phyloP scores from a whole-genome alignment of 37 sponge, comb jelly and placozoan species.

The Chondrilla cf. caribensis region DNA sequence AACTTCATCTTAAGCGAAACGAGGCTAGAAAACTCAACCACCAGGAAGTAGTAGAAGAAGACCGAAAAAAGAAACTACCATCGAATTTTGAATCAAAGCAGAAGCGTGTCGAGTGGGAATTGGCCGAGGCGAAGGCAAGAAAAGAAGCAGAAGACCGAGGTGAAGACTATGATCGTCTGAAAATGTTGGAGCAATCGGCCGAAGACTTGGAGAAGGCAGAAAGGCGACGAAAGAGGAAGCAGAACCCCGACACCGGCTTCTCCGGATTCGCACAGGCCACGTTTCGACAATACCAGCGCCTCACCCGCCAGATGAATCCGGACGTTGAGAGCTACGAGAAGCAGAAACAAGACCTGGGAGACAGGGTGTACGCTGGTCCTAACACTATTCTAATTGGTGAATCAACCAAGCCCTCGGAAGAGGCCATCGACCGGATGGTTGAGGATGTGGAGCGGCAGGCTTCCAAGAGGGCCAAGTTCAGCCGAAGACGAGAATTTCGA shows the following conservation, averaged over 20 bases:
- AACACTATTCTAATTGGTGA: slow-evolving; percentile 65
- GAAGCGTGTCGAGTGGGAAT: slow-evolving; percentile 90
- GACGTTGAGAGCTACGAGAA: slow-evolving; percentile 75
- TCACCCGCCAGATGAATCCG: slow-evolving; percentile 80
- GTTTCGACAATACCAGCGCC: slow-evolving; percentile 88
- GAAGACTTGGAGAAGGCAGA: slow-evolving; percentile 84
- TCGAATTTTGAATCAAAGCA: slow-evolving; percentile 81
- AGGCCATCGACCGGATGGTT: slow-evolving; percentile 88
- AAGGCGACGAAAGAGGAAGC: slow-evolving; percentile 75
- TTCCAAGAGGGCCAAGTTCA: slow-evolving; percentile 88
- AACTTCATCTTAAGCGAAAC: slow-evolving; percentile 72
- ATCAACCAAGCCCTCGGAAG: slow-evolving; percentile 41
- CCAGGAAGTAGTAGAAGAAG: slow-evolving; percentile 91
- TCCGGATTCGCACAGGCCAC: slow-evolving; percentile 77
- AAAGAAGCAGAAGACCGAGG: slow-evolving; percentile 87
- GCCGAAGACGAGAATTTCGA: slow-evolving; percentile 71
- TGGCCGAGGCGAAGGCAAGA: slow-evolving; percentile 74
- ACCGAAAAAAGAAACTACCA: slow-evolving; percentile 85
- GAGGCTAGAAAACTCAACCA: slow-evolving; percentile 93
- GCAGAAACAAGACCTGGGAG: slow-evolving; percentile 74
- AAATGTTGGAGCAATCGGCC: slow-evolving; percentile 73
- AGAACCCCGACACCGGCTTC: slow-evolving; percentile 96
- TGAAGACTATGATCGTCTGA: slow-evolving; percentile 85
- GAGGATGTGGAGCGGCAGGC: slow-evolving; percentile 90
- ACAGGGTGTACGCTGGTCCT: slow-evolving; percentile 65